Base-by-base conservation (phyloP, 2,113 vertebrate species). In the Protobothrops mucrosquamatus region DNA sequence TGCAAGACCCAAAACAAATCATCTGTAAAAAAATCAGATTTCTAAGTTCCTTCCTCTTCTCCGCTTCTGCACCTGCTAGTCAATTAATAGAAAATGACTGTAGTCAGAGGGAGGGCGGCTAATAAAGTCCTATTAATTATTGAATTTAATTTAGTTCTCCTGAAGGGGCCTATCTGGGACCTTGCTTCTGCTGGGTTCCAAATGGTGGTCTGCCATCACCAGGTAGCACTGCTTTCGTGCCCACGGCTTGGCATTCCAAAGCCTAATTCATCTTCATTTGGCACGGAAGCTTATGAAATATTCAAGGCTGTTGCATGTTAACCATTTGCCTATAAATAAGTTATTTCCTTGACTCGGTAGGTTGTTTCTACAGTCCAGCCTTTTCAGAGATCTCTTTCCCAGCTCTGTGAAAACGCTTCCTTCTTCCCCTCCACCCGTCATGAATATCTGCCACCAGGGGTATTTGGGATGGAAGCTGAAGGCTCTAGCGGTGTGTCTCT, bases 221-320 rank as follows among this genome's bases (percentile, higher is more conserved):
- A 57, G 1, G 9, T 5, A 46, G 69, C 46, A 22, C 2, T 43
- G 26, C 46, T 46, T 85, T 51, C 90, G 3, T 57, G 26, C 86
- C 26, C 20, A 22, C 3, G 48, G 5, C 8, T 54, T 43, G 90
- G 90, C 64, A 23, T 89, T n/a, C 56, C 22, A 20, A 34, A 55
- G 87, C 20, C 54, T 92, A 87, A 93, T 93, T 93, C 89, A 89
- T 93, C 93, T 92, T 88, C 64, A 52, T 93, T 86, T 74, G 1
- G 69, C 24, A 1, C 87, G 2, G n/a, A 74, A 89, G 91, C 55
- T 86, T n/a, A 92, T 93, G 54, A 93, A 92, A 93, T 89, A 93
- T 89, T 91, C 48, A 92, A 15, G 18, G 18, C 91, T 57, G 29
- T 89, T 4, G 56, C 91, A 85, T 93, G 87, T 85, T 93, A 85